These are phyloP conservation scores for Enteromius trimaculatus DNA, from an alignment of 2,797 vertebrate genomes.

Conservation along the genomic window DNA sequence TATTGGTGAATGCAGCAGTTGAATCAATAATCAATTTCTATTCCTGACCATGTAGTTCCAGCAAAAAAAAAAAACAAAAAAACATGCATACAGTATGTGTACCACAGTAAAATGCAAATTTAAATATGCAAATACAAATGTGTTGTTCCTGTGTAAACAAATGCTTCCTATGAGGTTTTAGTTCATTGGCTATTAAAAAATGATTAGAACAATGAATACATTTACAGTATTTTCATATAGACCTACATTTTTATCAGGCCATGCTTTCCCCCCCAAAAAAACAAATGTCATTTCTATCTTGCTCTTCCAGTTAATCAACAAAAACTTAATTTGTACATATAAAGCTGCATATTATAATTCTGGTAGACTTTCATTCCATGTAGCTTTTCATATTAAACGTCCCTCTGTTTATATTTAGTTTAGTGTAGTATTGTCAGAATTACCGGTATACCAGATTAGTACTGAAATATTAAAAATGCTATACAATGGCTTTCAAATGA, in stretches of 20 bases:
- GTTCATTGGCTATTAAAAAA: background rate
- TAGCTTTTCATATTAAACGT: background rate
- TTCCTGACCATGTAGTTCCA: background rate
- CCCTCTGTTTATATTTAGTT: background rate
- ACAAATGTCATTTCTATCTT: background rate
- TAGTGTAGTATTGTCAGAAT: background rate
- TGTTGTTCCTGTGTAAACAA: background rate
- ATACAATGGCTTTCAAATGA: background rate
- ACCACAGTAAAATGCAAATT: background rate
- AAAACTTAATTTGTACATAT: background rate
- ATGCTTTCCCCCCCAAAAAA: background rate
- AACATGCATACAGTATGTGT: background rate
- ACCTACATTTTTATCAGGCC: too few species aligned
- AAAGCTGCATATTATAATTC: background rate
- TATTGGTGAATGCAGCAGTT: background rate
- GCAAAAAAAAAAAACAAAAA: background rate
- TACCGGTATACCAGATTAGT: background rate
- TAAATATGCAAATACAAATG: constrained; percentile 8
- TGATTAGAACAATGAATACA: background rate
- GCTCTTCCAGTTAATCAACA: background rate
- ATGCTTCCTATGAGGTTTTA: background rate
- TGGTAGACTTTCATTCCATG: background rate
- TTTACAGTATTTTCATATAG: background rate
- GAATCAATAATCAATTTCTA: background rate
- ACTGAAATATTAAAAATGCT: background rate